Evolutionary conservation across 2,888 invertebrate genomes (phyloP).

Genomic region (Achlya flavicornis): DNA sequence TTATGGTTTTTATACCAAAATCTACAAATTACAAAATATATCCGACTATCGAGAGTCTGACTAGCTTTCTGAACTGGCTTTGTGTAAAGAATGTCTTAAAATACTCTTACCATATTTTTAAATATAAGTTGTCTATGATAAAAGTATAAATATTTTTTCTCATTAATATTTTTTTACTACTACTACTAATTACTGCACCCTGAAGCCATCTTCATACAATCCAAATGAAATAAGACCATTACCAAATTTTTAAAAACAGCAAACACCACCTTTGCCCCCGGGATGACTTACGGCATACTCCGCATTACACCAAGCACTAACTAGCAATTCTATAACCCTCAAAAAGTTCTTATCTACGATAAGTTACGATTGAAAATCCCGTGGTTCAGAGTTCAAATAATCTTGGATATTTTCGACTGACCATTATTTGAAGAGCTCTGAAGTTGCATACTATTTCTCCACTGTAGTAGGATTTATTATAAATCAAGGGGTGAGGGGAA

Average conservation of each 20-base stretch:
- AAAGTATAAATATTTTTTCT: no score
- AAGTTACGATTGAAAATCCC: constrained; percentile 28
- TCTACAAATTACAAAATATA: no score
- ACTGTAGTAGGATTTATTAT: constrained; percentile 11
- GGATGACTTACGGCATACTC: constrained; percentile 34
- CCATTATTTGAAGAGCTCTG: constrained; percentile 46
- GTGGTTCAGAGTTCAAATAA: constrained; percentile 47
- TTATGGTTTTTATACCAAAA: no score
- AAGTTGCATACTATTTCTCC: constrained; percentile 16
- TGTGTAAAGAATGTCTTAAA: no score
- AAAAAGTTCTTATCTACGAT: constrained; percentile 26
- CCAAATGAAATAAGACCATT: constrained; percentile 1
- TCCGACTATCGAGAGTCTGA: no score
- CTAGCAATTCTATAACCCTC: constrained; percentile 37
- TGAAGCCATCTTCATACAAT: not conserved
- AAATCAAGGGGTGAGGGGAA: constrained; percentile 29
- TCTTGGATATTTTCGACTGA: constrained; percentile 49
- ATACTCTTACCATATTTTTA: no score
- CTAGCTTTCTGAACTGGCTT: no score
- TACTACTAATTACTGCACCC: not conserved
- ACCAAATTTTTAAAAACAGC: constrained; percentile 31
- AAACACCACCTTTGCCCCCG: constrained; percentile 45
- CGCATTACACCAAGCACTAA: constrained; percentile 25
- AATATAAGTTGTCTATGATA: no score
- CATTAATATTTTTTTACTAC: no score